phyloP scores from a whole-genome alignment of 2,888 invertebrate genomes.

The Mythimna vitellina region DNA sequence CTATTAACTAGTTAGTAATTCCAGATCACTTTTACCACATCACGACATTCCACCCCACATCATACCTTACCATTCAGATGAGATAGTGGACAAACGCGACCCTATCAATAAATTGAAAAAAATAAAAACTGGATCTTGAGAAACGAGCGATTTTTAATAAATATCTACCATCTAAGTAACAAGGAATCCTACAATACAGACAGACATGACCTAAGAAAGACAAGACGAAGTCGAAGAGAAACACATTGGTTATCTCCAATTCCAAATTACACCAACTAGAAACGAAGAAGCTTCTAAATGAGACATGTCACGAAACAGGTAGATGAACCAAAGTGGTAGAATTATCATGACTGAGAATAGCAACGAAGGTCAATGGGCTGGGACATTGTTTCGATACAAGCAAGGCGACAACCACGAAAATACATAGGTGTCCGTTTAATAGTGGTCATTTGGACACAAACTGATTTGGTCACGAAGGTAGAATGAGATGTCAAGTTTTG shows the following conservation, averaged over 20 bases:
- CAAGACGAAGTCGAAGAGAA: background rate
- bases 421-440: constrained; percentile 47
- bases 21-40: too few species aligned
- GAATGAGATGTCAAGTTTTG: constrained; percentile 19
- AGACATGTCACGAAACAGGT: constrained; percentile 33
- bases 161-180: background rate
- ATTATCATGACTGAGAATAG: constrained; percentile 46
- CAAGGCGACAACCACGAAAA: constrained; percentile 43
- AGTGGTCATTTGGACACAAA: constrained; percentile 49
- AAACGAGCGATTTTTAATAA: too few species aligned
- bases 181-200: background rate
- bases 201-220: background rate
- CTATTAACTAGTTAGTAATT: too few species aligned
- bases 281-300: constrained; percentile 11
- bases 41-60: too few species aligned
- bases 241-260: constrained; percentile 5
- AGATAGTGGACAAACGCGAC: too few species aligned
- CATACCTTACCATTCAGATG: too few species aligned
- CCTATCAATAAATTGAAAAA: too few species aligned
- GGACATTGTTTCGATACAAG: constrained; percentile 43
- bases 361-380: constrained; percentile 48
- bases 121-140: too few species aligned
- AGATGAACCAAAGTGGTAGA: constrained; percentile 43
- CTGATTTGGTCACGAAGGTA: constrained; percentile 52
- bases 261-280: constrained; percentile 3